A percentile compares a stretch with the other conserved stretches of the same genome.
These are phyloP conservation scores for Tipula unca DNA, from an alignment of 2,888 invertebrate genomes.

Conservation along the genomic window DNA sequence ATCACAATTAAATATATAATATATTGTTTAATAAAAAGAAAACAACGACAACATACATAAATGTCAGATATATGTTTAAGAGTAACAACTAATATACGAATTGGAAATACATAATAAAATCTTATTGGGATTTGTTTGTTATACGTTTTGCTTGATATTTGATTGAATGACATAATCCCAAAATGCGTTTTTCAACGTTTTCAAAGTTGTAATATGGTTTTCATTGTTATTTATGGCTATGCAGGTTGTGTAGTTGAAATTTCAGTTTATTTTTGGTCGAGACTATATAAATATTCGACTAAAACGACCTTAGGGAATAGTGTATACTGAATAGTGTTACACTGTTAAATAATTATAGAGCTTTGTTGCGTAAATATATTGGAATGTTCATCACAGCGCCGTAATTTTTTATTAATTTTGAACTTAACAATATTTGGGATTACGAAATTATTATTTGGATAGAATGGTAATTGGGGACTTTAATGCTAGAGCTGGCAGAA, in stretches of 20 bases:
- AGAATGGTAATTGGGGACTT: too few relatives aligned
- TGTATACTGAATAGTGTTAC: too few relatives aligned
- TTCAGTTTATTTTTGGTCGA: not conserved
- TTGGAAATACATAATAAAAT: not conserved
- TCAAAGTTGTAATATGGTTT: not conserved
- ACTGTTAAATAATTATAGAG: too few relatives aligned
- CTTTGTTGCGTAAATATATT: too few relatives aligned
- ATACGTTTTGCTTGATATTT: not conserved
- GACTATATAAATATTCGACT: not conserved
- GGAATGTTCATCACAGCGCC: too few relatives aligned
- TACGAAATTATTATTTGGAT: too few relatives aligned
- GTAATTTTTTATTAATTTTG: too few relatives aligned
- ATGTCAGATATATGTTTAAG: not conserved
- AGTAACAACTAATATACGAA: not conserved
- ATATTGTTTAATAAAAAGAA: not conserved
- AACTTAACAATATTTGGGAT: too few relatives aligned
- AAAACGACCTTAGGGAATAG: not conserved
- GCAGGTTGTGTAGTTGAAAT: not conserved
- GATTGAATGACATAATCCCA: conserved; percentile 14
- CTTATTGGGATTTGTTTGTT: not conserved
- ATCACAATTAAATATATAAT: not conserved
- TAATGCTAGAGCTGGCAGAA: too few relatives aligned
- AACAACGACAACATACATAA: not conserved
- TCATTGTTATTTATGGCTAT: not conserved
- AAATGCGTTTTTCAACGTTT: not conserved